phyloP scores from a whole-genome alignment of 1,140 invertebrate genomes.

The Danaus plexippus region DNA sequence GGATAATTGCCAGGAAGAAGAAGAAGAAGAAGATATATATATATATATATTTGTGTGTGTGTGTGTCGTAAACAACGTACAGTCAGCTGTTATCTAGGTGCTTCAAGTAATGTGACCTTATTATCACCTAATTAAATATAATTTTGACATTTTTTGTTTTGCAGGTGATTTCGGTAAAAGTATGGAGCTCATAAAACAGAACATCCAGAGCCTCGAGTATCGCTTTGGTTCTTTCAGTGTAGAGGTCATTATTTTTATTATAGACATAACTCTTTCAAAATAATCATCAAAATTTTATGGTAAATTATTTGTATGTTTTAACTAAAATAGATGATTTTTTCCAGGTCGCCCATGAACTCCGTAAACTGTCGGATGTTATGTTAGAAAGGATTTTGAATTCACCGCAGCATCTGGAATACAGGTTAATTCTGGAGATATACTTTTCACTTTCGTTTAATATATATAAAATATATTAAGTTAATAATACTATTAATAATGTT shows the following conservation, averaged over 20 bases:
- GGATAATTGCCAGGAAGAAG: too few species aligned
- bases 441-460: not conserved
- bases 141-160: too few species aligned
- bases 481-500: not conserved
- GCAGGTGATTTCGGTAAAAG: slow-evolving; percentile 56
- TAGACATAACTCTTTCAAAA: not conserved
- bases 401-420: slow-evolving; percentile 40
- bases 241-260: slow-evolving; percentile 33
- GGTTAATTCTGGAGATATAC: slow-evolving; percentile 21
- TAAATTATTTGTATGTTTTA: not conserved
- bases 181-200: slow-evolving; percentile 58
- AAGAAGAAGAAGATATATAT: too few species aligned
- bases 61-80: not conserved
- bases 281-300: too few species aligned
- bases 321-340: slow-evolving; percentile 10
- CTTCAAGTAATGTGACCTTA: slow-evolving; percentile 4
- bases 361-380: slow-evolving; percentile 48
- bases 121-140: not conserved
- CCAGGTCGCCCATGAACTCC: slow-evolving; percentile 45
- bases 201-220: slow-evolving; percentile 61
- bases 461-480: not conserved
- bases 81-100: not conserved
- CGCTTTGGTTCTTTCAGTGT: slow-evolving; percentile 63
- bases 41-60: too few species aligned
- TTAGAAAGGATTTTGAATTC: slow-evolving; percentile 39